These are phyloP conservation scores for Channa argus DNA, from an alignment of 2,113 vertebrate genomes.

Conservation along the genomic window DNA sequence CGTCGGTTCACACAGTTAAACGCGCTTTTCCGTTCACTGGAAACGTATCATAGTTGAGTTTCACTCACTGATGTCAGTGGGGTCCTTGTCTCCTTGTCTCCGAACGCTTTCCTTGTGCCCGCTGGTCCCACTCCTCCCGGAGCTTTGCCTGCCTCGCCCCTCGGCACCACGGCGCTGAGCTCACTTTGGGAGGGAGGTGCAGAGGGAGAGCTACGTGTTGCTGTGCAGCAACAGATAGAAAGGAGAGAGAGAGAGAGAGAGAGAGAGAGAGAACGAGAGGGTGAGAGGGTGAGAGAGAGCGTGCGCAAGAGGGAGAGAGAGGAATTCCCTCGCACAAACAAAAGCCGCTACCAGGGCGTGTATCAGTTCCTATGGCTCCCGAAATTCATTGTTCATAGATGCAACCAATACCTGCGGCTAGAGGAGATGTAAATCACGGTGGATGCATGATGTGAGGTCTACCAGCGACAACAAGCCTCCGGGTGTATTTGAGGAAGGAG, in stretches of 20 bases:
- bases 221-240: constrained; percentile 78
- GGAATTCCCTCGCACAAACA: constrained; percentile 76
- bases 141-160: constrained; percentile 59
- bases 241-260: constrained; percentile 23
- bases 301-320: constrained; percentile 15
- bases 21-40: no score
- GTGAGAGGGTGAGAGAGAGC: constrained; percentile 29
- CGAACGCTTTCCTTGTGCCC: background rate
- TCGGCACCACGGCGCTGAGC: constrained; percentile 56
- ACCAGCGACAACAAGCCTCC: constrained; percentile 15
- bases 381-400: background rate
- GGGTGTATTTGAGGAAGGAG: constrained; percentile 13
- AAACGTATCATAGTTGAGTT: background rate
- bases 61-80: background rate
- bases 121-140: constrained; percentile 47
- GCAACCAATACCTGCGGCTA: constrained; percentile 28
- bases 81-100: background rate
- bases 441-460: constrained; percentile 32
- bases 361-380: constrained; percentile 26
- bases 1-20: no score
- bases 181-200: constrained; percentile 62
- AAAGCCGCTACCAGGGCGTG: constrained; percentile 62
- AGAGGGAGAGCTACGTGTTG: constrained; percentile 76
- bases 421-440: background rate
- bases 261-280: constrained; percentile 15